phyloP scores from a whole-genome alignment of 2,113 vertebrate species.

The Actenoides hombroni region DNA sequence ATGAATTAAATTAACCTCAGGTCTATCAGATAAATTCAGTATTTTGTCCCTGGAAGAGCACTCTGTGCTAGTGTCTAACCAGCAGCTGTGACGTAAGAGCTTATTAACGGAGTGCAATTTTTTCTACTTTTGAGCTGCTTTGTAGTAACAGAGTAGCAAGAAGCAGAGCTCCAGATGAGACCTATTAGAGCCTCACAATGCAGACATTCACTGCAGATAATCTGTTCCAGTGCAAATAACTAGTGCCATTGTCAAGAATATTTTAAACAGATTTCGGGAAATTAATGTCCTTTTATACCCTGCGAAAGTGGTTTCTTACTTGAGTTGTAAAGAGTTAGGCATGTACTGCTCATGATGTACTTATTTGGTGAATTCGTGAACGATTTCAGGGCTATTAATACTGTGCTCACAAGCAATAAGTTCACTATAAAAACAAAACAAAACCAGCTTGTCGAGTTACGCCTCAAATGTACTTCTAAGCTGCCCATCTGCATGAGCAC shows the following conservation, averaged over 20 bases:
- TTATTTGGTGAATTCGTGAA: not conserved
- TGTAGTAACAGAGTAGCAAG: not conserved
- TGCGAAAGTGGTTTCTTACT: not conserved
- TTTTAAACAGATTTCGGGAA: not conserved
- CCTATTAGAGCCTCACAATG: not conserved
- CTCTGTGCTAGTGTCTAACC: not conserved
- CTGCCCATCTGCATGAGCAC: not conserved
- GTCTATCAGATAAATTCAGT: not conserved
- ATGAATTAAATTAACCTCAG: constrained; percentile 2
- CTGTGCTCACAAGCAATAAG: not conserved
- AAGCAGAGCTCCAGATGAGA: not conserved
- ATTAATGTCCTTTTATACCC: not conserved
- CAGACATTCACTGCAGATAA: not conserved
- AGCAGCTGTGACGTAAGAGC: not conserved
- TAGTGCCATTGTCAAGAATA: not conserved
- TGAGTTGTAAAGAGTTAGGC: not conserved
- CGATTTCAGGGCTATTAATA: not conserved
- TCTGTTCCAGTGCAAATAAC: not conserved
- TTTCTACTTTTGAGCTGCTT: not conserved
- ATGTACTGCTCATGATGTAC: not conserved
- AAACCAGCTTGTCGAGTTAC: not conserved
- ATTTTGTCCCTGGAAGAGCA: not conserved
- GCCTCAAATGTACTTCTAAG: not conserved
- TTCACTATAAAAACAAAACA: not conserved
- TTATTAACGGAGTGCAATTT: not conserved